Evolutionary conservation across 37 sponge, comb jelly and placozoan species (phyloP).

Genomic region (Diacarnus erythraeanus): DNA sequence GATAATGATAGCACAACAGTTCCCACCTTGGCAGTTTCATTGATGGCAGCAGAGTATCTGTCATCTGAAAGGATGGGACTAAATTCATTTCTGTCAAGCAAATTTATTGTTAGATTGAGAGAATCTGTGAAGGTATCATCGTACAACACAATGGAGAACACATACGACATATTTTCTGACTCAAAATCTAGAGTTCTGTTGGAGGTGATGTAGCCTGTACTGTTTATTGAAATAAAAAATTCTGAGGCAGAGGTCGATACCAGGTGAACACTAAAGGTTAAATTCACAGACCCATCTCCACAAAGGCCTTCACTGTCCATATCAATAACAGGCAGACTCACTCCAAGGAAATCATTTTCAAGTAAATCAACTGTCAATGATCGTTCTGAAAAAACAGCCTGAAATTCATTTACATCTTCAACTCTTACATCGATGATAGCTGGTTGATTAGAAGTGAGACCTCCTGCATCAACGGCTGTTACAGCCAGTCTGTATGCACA

Average conservation of each 20-base stretch:
- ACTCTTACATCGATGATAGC: constrained; percentile 28
- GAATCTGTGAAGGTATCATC: constrained; percentile 9
- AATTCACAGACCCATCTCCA: neutral
- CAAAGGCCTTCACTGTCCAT: constrained; percentile 24
- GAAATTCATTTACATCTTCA: constrained; percentile 36
- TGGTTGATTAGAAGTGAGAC: constrained; percentile 24
- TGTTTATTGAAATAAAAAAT: neutral
- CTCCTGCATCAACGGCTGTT: constrained; percentile 39
- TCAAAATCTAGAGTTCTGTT: constrained; percentile 29
- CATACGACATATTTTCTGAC: neutral
- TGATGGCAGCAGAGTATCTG: constrained; percentile 12
- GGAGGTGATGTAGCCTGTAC: constrained; percentile 15
- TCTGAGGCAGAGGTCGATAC: neutral
- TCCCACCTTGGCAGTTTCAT: constrained; percentile 17
- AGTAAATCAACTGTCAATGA: neutral
- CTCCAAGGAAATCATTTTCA: constrained; percentile 31
- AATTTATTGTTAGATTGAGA: neutral
- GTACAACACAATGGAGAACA: constrained; percentile 1
- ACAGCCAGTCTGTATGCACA: constrained; percentile 14
- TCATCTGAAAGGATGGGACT: constrained; percentile 30
- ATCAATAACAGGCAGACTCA: neutral
- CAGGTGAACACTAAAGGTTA: neutral
- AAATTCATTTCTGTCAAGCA: constrained; percentile 52
- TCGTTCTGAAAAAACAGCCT: constrained; percentile 16
- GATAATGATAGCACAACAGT: constrained; percentile 1